Evolutionary conservation across 2,797 vertebrate genomes (phyloP).

Genomic region (Prionace glauca): DNA sequence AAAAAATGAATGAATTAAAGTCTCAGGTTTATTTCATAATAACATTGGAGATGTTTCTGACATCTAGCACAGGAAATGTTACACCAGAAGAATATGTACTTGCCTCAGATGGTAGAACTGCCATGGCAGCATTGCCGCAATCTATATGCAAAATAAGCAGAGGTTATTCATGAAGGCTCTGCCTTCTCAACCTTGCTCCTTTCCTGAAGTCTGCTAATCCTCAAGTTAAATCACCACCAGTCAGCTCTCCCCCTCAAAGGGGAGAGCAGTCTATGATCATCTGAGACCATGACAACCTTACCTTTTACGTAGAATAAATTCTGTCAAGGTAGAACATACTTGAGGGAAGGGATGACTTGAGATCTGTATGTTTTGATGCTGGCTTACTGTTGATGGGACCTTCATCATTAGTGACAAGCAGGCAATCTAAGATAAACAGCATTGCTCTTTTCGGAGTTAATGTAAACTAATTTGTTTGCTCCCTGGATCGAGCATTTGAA

Average conservation of each 20-base stretch:
- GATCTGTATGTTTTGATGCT: background rate
- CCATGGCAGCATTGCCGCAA: background rate
- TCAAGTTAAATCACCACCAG: too few species aligned
- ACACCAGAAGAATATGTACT: too few species aligned
- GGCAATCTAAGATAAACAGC: background rate
- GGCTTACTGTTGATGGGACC: background rate
- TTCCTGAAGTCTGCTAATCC: too few species aligned
- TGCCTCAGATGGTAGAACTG: background rate
- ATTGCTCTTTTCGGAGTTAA: background rate
- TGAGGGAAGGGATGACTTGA: background rate
- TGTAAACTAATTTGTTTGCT: background rate
- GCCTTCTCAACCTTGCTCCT: too few species aligned
- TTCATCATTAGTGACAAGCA: background rate
- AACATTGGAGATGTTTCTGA: background rate
- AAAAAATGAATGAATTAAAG: background rate
- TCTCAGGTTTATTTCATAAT: background rate
- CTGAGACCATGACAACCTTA: too few species aligned
- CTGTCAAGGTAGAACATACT: background rate
- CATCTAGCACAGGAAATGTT: background rate
- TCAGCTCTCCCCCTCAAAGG: too few species aligned
- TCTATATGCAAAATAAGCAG: too few species aligned
- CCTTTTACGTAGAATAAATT: background rate
- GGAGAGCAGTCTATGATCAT: too few species aligned
- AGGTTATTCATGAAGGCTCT: too few species aligned
- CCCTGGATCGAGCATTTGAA: background rate